Evolutionary conservation across 2,113 vertebrate genomes (phyloP).

Genomic region (Vidua chalybeata): DNA sequence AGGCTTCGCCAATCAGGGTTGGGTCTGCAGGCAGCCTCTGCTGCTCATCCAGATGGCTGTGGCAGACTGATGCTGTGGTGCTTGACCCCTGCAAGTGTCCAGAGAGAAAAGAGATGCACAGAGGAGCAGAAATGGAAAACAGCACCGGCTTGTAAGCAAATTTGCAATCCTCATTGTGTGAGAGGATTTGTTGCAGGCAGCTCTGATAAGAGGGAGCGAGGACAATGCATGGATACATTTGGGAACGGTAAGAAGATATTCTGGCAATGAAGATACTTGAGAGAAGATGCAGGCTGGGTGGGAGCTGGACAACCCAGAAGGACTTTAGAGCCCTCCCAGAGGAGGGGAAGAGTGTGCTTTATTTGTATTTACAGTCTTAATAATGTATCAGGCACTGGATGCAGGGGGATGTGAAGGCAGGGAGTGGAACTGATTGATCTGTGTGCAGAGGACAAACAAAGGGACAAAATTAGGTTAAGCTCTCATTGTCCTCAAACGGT

Average conservation of each 20-base stretch:
- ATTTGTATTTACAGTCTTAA: neutral
- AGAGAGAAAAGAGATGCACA: neutral
- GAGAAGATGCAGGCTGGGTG: neutral
- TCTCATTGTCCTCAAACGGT: slow-evolving; percentile 26
- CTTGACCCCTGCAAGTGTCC: neutral
- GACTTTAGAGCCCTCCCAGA: neutral
- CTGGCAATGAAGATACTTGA: neutral
- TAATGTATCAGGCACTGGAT: neutral
- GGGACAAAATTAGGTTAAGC: slow-evolving; percentile 58
- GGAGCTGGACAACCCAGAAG: neutral
- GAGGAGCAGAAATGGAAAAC: neutral
- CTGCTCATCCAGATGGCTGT: slow-evolving; percentile 1
- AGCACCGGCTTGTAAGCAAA: neutral
- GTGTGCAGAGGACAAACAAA: slow-evolving; percentile 35
- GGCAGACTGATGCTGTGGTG: neutral
- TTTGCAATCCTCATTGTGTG: neutral
- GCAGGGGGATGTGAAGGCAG: neutral
- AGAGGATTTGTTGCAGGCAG: slow-evolving; percentile 6
- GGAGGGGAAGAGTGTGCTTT: neutral
- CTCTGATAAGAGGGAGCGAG: neutral
- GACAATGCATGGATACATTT: neutral
- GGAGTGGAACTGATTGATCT: slow-evolving; percentile 1
- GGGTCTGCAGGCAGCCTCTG: neutral
- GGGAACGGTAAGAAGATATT: neutral
- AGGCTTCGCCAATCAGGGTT: neutral